Percentiles rank a stretch among this genome's conserved stretches.
phyloP scores from a whole-genome alignment of 2,113 vertebrate genomes.

The Notechis scutatus region DNA sequence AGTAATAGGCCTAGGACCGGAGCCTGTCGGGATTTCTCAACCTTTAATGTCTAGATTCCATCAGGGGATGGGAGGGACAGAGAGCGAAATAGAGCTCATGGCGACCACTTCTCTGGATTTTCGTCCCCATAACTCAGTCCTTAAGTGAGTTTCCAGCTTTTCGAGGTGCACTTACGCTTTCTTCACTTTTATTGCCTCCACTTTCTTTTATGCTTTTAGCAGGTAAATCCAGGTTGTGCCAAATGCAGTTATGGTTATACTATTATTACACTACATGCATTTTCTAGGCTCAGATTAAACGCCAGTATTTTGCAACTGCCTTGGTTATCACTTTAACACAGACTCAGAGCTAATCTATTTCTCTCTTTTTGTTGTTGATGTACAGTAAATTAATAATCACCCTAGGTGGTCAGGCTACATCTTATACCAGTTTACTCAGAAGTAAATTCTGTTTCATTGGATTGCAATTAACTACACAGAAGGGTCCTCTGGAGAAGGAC shows the following conservation, averaged over 20 bases:
- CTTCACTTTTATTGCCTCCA: background rate
- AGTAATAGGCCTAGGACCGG: background rate
- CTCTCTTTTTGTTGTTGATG: background rate
- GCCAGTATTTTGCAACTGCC: background rate
- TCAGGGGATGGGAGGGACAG: constrained; percentile 13
- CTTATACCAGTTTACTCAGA: background rate
- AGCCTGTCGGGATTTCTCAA: background rate
- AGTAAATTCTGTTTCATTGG: background rate
- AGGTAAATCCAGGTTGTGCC: background rate
- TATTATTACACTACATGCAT: background rate
- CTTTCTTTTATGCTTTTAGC: background rate
- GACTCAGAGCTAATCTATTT: background rate
- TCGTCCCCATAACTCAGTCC: constrained; percentile 41
- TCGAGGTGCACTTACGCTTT: background rate
- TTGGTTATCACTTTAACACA: background rate
- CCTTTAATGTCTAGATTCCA: constrained; percentile 46
- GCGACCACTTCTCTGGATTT: constrained; percentile 44
- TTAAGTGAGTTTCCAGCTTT: constrained; percentile 9
- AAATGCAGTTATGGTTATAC: background rate
- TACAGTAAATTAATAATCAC: background rate
- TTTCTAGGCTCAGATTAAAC: background rate
- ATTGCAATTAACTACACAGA: background rate
- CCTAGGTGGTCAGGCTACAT: background rate
- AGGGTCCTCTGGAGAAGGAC: background rate
- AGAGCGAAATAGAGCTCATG: constrained; percentile 51